phyloP scores from a whole-genome alignment of 1,140 invertebrate genomes.

The Cyclina sinensis region DNA sequence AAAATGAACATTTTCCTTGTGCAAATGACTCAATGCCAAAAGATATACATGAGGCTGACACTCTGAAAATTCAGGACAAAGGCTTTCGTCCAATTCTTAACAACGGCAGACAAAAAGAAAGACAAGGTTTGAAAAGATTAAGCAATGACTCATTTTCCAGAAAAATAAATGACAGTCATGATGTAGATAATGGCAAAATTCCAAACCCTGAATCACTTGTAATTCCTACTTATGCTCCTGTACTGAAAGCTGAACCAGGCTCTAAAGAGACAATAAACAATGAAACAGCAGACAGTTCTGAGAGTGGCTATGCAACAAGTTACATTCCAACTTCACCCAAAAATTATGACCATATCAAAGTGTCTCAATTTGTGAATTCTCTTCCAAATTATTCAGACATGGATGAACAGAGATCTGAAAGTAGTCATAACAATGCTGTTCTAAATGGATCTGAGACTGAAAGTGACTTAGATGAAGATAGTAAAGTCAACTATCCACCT shows the following conservation, averaged over 20 bases:
- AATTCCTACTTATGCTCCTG: constrained; percentile 19
- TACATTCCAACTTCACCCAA: constrained; percentile 47
- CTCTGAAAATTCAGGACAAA: not conserved
- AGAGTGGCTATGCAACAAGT: constrained; percentile 63
- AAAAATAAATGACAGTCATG: not conserved
- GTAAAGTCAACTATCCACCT: not conserved
- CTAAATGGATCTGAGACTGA: constrained; percentile 59
- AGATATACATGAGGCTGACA: constrained; percentile 26
- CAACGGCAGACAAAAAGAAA: not conserved
- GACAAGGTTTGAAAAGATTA: not conserved
- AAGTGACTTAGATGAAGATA: not conserved
- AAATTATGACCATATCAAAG: constrained; percentile 55
- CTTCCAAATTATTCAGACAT: constrained; percentile 59
- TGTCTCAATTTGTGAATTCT: constrained; percentile 61
- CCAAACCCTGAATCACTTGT: constrained; percentile 25
- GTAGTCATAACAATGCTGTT: constrained; percentile 30
- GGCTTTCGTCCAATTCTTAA: not conserved
- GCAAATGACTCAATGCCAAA: not conserved
- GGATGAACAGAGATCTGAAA: constrained; percentile 46
- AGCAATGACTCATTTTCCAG: not conserved
- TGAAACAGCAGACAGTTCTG: constrained; percentile 52
- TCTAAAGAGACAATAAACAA: constrained; percentile 15
- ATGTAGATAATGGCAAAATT: not conserved
- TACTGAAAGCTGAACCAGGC: constrained; percentile 17
- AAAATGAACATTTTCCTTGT: not conserved